Percentiles rank a stretch among this genome's conserved stretches.
phyloP scores from a whole-genome alignment of 1,140 invertebrate genomes.

The Anadara kagoshimensis region DNA sequence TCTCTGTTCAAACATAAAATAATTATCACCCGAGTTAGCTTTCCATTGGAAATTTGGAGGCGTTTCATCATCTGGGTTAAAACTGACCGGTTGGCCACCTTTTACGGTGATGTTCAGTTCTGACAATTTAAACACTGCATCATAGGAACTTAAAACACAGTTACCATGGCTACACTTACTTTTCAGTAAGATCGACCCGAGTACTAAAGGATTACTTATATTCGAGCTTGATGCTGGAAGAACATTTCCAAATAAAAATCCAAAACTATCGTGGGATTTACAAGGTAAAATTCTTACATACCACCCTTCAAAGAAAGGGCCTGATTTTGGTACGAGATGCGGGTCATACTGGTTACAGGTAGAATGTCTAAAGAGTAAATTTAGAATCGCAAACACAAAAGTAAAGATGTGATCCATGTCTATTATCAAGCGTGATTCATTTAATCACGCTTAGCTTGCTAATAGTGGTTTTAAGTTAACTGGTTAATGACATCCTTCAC shows the following conservation, averaged over 20 bases:
- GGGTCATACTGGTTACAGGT: constrained; percentile 37
- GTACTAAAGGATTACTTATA: constrained; percentile 15
- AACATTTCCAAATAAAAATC: constrained; percentile 57
- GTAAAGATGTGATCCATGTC: not conserved
- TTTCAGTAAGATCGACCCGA: constrained; percentile 27
- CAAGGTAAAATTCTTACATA: constrained; percentile 40
- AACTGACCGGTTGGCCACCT: constrained; percentile 44
- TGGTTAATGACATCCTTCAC: not conserved
- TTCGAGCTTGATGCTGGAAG: constrained; percentile 12
- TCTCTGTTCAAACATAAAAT: constrained; percentile 39
- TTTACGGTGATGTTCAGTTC: constrained; percentile 36
- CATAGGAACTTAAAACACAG: constrained; percentile 27
- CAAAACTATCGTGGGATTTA: constrained; percentile 36
- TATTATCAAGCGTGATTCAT: not conserved
- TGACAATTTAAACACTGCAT: constrained; percentile 10
- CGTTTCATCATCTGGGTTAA: constrained; percentile 48
- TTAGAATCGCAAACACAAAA: not conserved
- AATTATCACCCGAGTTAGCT: constrained; percentile 12
- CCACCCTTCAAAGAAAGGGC: constrained; percentile 53
- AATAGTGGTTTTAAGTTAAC: not conserved
- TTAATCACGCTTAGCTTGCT: not conserved
- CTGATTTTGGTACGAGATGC: constrained; percentile 38
- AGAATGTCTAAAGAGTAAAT: not conserved
- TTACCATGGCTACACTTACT: not conserved
- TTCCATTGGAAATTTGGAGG: constrained; percentile 51